Base-by-base conservation (phyloP, 1,140 invertebrate genomes). In the Drosophila pruinosa region DNA sequence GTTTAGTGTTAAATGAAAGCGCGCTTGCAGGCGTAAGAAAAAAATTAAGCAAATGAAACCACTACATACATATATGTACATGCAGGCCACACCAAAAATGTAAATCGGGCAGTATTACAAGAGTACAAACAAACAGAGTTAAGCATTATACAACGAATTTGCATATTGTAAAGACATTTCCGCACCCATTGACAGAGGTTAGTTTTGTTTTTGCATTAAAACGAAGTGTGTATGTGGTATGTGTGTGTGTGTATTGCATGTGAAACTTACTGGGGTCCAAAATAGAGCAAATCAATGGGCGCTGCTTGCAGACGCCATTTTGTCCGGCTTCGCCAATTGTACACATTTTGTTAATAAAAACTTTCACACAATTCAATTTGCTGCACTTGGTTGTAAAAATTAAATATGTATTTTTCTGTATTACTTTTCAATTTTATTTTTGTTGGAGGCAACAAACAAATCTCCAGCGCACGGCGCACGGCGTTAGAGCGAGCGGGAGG, bases 221-320 rank as follows among this genome's bases (percentile, higher is more conserved):
- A n/a, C 34, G n/a, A 50, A 15, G 31, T 34, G 4, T 17, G 26
- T 1, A 19, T 34, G n/a, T n/a, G n/a, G 26, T 1, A 19, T 28
- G 15, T 59, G 45, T 63, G 14, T 65, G 45, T 69, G 39, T 63
- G 22, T 28, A 21, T 47, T 57, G 39, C 53, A 56, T 43, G 24
- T 70, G 34, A 47, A 24, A 90, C 89, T 91, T 91, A 91, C 90
- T 89, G 50, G 90, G 90, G 82, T 91, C 89, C 73, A 91, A 85
- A 75, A 91, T 74, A 63, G 90, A 89, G 64, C 90, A 91, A 78
- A 91, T 90, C 31, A 90, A 75, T 63, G 90, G 89, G 24, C 82
- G 89, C 68, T 81, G 78, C 67, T 90, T 91, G 74, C 74, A 82
- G 68, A 89, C 74, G 69, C 89, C 90, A 62, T 91, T 91, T 70